Evolutionary conservation across 1,140 invertebrate species (phyloP), one percentile per base, ranked within the genome.

Genomic region (Cardiocondyla obscurior): DNA sequence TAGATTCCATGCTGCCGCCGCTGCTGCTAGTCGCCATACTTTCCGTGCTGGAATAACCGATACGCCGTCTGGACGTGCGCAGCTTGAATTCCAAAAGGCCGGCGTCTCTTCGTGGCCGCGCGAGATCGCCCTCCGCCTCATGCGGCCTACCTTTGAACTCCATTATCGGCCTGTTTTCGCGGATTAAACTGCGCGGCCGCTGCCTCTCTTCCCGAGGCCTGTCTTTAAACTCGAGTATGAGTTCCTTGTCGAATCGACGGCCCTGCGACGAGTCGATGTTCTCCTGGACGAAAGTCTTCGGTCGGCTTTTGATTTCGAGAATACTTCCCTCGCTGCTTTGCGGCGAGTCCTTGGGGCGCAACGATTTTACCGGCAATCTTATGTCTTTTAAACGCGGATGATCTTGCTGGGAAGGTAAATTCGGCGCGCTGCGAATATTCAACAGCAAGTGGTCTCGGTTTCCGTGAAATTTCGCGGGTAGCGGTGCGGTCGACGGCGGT

Each of bases 11-110:
- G 92, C 97, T 97, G 10, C 97, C 97, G 30, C 96, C 96, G 90
- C 97, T 97, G 92, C 97, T 97, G 83, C 96, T 97, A 1, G 97
- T 97, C 10, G 97, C 97, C 95, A 98, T 97, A 90, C 97, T 97
- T 91, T 98, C 97, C 1, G 96, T 97, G 89, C 97, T 97, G 0
- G 96, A 97, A 91, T 97, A 98, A 73, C 97, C 97, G 69, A 95
- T 94, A 87, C 95, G 94, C 28, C 95, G 93, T 85, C 95, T 95
- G 42, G 92, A 94, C 8, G 88, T 90, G 5, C 91, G 84, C n/a
- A 93, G 65, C 36, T 94, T 94, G 62, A 94, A 93, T 1, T 94
- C 92, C 49, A 93, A 67, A n/a, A 92, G 74, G 8, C 89, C 70
- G 22, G 82, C 55, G 57, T 94, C 91, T 19, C 89, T 89, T 79